phyloP scores from a whole-genome alignment of 2,888 invertebrate genomes.

The Limnephilus marmoratus region DNA sequence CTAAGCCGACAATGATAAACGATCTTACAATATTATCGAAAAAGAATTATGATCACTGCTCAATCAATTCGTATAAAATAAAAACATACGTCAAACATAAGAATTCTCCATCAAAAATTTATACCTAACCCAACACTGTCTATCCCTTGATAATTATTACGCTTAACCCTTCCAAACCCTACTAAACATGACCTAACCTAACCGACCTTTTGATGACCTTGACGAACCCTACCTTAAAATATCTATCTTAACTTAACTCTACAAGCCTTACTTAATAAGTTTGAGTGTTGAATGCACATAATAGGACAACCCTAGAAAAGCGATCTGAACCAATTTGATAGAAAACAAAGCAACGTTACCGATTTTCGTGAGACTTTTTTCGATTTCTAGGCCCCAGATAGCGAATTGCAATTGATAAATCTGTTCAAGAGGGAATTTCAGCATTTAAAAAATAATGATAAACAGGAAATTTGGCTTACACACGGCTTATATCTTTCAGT shows the following conservation, averaged over 20 bases:
- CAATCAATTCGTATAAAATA: neutral
- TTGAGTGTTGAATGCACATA: neutral
- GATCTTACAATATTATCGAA: neutral
- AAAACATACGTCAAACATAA: neutral
- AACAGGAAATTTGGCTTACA: neutral
- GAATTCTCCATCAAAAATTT: neutral
- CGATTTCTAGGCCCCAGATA: neutral
- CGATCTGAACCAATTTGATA: neutral
- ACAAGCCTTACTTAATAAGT: neutral
- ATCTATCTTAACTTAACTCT: neutral
- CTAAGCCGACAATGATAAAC: neutral
- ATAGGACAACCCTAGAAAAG: neutral
- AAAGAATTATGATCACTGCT: neutral
- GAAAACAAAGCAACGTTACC: neutral
- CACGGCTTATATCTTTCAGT: neutral
- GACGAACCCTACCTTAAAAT: neutral
- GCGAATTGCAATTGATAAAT: neutral
- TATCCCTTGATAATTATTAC: neutral
- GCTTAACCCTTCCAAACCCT: neutral
- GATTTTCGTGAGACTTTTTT: neutral
- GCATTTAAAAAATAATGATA: too few relatives aligned
- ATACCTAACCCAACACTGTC: neutral
- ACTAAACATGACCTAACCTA: neutral
- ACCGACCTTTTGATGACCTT: neutral
- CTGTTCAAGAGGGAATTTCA: too few relatives aligned